Evolutionary conservation across 2,113 vertebrate genomes (phyloP).

Genomic region (Redunca redunca): DNA sequence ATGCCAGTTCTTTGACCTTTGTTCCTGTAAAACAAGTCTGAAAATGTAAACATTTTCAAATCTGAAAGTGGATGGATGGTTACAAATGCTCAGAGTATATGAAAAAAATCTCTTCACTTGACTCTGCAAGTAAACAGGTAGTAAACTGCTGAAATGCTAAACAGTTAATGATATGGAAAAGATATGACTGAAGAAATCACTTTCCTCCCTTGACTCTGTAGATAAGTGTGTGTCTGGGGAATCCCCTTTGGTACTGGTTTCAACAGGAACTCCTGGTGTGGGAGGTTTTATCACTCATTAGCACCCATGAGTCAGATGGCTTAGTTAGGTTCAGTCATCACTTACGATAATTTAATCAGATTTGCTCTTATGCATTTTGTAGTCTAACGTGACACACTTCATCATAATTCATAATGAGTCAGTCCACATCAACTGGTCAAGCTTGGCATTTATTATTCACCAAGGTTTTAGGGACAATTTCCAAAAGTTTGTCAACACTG

Average conservation of each 20-base stretch:
- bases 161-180: background rate
- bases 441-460: slow-evolving; percentile 44
- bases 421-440: slow-evolving; percentile 54
- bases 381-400: background rate
- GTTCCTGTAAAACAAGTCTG: background rate
- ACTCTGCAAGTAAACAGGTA: background rate
- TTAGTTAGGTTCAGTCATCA: slow-evolving; percentile 23
- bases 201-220: background rate
- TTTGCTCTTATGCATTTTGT: slow-evolving; percentile 39
- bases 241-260: background rate
- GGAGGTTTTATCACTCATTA: background rate
- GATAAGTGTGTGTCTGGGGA: background rate
- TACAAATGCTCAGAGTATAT: background rate
- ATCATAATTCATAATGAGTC: slow-evolving; percentile 48
- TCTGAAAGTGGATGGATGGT: background rate
- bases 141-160: background rate
- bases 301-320: background rate
- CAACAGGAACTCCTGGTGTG: background rate
- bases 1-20: background rate
- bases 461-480: slow-evolving; percentile 12
- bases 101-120: background rate
- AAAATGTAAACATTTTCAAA: background rate
- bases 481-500: slow-evolving; percentile 39
- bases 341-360: slow-evolving; percentile 48
- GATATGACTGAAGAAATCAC: background rate